Evolutionary conservation across 2,113 vertebrate genomes (phyloP).

Genomic region (Ochotona princeps): DNA sequence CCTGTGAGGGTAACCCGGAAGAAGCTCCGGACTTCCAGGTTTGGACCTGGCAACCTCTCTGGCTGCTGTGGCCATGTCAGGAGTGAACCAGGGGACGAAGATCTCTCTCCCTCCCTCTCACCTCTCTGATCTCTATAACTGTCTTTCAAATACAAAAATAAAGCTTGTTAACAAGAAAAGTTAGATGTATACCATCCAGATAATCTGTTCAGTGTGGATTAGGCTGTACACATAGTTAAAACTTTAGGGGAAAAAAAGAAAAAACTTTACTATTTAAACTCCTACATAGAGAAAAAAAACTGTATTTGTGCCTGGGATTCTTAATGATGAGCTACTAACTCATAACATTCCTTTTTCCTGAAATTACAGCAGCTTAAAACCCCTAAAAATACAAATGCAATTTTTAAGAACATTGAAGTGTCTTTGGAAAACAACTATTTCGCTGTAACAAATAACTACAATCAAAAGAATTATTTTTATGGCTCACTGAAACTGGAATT

Average conservation of each 20-base stretch:
- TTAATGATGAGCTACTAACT: neutral
- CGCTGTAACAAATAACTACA: neutral
- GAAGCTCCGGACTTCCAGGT: no score
- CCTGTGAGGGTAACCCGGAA: no score
- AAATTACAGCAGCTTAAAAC: slow-evolving; percentile 36
- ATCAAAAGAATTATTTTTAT: slow-evolving; percentile 6
- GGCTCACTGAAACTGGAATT: slow-evolving; percentile 10
- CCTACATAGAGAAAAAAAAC: neutral
- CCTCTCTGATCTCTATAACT: no score
- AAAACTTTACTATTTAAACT: slow-evolving; percentile 25
- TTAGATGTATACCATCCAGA: neutral
- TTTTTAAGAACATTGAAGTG: neutral
- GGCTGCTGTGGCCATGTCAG: no score
- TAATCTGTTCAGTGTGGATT: neutral
- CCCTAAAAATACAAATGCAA: slow-evolving; percentile 31
- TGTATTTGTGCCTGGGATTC: slow-evolving; percentile 15
- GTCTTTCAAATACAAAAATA: no score
- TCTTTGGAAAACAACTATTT: slow-evolving; percentile 43
- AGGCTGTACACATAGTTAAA: neutral
- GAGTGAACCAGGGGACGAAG: no score
- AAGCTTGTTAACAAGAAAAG: neutral
- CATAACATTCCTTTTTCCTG: neutral
- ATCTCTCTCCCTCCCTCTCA: no score
- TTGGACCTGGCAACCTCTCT: no score
- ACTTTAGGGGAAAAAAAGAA: neutral